Evolutionary conservation across 2,797 vertebrate species (phyloP).

Genomic region (Florisuga fusca): DNA sequence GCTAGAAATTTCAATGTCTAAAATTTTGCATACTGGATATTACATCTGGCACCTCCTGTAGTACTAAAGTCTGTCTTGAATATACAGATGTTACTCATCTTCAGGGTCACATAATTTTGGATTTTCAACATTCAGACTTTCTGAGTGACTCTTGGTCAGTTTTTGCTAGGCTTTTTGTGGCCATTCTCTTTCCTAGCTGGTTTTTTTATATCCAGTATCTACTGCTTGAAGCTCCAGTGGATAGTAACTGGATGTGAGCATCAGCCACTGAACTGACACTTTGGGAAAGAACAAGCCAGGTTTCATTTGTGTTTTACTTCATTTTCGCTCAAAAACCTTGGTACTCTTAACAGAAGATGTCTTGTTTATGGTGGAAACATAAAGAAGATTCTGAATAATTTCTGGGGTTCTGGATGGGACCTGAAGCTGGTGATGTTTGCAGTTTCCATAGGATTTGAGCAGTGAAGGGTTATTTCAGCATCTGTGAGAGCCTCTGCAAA

Average conservation of each 20-base stretch:
- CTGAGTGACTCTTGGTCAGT: background rate
- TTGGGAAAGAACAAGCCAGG: background rate
- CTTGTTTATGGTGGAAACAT: background rate
- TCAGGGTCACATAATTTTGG: background rate
- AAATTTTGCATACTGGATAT: background rate
- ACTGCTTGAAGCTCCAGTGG: background rate
- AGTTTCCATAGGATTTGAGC: background rate
- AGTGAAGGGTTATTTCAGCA: background rate
- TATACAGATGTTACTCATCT: background rate
- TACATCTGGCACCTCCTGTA: background rate
- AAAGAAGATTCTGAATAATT: background rate
- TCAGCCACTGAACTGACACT: background rate
- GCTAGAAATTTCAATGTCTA: background rate
- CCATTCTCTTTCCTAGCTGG: background rate
- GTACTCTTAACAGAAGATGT: background rate
- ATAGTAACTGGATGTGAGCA: background rate
- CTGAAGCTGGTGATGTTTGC: background rate
- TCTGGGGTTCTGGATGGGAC: background rate
- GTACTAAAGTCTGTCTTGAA: background rate
- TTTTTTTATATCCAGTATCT: background rate
- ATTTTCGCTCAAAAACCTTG: background rate
- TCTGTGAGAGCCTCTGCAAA: background rate
- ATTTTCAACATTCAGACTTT: background rate
- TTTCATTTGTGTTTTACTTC: background rate
- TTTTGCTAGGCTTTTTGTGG: background rate